Evolutionary conservation across 2,797 vertebrate genomes (phyloP), one percentile per base, ranked within the genome.

Genomic region (Mallotus villosus): DNA sequence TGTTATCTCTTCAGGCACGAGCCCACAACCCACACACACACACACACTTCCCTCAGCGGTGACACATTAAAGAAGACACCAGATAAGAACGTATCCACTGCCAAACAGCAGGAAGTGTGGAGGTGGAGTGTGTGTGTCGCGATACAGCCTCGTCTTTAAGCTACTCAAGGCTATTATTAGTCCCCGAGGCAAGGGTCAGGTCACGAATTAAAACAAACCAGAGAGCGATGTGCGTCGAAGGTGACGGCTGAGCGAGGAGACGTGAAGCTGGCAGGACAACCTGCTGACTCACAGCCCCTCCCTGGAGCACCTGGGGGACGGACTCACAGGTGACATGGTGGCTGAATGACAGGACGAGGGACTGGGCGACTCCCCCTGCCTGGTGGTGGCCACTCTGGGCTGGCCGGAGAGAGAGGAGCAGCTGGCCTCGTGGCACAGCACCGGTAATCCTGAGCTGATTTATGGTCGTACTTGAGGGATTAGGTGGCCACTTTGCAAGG

Each of bases 401-500:
- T 9, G 24, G 66, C 12, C 24, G 14, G 9, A 24, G 59, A 59
- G 17, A 61, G 59, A 27, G 27, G 27, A 68, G 51, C 66, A 68
- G 41, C 29, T 51, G 58, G 22, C 66, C 53, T 34, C 19, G 27
- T 61, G 66, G 61, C 66, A 74, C 53, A 74, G 67, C n/a, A 19
- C 14, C 46, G 53, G 41, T 69, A 63, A 63, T 68, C 65, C 64
- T 51, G 29, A 61, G 25, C 64, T 67, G 72, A 73, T 51, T 69
- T 74, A 74, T 27, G 67, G 73, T 57, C 55, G 27, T 62, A 41
- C 46, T 55, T 61, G 67, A 68, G 63, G 59, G 66, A 74, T 74
- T 69, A 74, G 62, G 62, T 46, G 49, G 67, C 29, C 73, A 74
- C 59, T 74, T 68, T 37, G 53, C 29, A 21, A 64, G 67, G 68